A percentile compares a stretch with the other conserved stretches of the same genome.
These are phyloP conservation scores for Embidobia sp. DNA, from an alignment of 2,888 invertebrate genomes.

Conservation along the genomic window DNA sequence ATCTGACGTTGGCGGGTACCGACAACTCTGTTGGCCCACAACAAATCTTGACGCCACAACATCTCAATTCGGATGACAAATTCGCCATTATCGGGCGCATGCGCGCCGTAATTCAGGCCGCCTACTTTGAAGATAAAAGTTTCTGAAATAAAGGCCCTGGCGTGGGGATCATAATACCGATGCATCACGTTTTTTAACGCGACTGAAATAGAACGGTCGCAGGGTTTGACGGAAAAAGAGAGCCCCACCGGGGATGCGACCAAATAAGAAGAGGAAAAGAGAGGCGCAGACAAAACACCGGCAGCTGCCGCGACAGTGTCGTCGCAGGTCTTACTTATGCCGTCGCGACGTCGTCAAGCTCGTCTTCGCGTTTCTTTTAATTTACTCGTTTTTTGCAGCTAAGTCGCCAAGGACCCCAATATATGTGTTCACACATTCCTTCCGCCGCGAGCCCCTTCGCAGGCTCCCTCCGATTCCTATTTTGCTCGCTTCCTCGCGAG, in stretches of 20 bases:
- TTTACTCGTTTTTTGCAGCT: slow-evolving; percentile 45
- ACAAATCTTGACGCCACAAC: slow-evolving; percentile 51
- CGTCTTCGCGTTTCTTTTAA: slow-evolving; percentile 58
- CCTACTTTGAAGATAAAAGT: background rate
- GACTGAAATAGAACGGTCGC: slow-evolving; percentile 77
- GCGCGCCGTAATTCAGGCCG: background rate
- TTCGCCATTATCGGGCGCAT: background rate
- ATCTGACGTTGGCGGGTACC: slow-evolving; percentile 46
- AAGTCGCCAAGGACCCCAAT: slow-evolving; percentile 51
- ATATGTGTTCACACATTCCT: slow-evolving; percentile 65
- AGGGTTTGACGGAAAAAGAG: slow-evolving; percentile 63
- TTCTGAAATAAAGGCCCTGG: no score
- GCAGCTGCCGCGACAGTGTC: slow-evolving; percentile 64
- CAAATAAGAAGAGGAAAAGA: slow-evolving; percentile 59
- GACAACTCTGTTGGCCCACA: slow-evolving; percentile 58
- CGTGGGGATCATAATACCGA: slow-evolving; percentile 74
- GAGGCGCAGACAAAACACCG: slow-evolving; percentile 65
- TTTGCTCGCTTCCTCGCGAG: slow-evolving; percentile 67
- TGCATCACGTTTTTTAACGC: slow-evolving; percentile 78
- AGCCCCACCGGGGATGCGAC: slow-evolving; percentile 37
- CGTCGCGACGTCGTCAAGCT: slow-evolving; percentile 58
- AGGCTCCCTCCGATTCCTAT: slow-evolving; percentile 67
- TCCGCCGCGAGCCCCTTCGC: slow-evolving; percentile 63
- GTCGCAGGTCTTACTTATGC: slow-evolving; percentile 59
- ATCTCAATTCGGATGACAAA: slow-evolving; percentile 25